Conservation (phyloP, 2,888 invertebrate species). For the Folsomia manolachei region DNA sequence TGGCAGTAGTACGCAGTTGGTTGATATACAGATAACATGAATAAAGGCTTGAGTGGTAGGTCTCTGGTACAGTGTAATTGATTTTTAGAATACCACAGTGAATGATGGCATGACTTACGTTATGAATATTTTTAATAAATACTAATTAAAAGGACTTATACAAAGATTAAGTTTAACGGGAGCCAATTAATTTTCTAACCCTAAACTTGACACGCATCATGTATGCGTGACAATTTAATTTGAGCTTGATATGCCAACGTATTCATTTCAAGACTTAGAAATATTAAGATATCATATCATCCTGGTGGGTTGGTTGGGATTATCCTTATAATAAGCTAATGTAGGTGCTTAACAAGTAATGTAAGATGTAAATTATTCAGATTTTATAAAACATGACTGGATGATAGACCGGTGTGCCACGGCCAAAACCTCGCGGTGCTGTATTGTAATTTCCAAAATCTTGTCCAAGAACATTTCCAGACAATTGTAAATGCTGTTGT, state of each 20-base stretch:
- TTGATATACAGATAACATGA: too few relatives aligned
- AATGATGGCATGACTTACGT: too few relatives aligned
- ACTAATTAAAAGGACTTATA: too few relatives aligned
- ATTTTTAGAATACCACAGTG: too few relatives aligned
- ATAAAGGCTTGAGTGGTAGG: too few relatives aligned
- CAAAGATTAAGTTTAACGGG: too few relatives aligned
- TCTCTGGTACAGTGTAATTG: too few relatives aligned
- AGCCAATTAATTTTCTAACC: not conserved
- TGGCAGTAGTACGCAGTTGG: too few relatives aligned
- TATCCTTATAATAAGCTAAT: not conserved
- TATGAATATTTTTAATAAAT: too few relatives aligned
- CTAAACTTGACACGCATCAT: not conserved
- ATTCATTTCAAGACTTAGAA: not conserved
- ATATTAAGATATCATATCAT: not conserved
- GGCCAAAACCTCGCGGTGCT: slow-evolving; percentile 78
- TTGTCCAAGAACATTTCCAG: slow-evolving; percentile 16
- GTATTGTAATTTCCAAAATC: slow-evolving; percentile 68
- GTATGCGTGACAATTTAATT: not conserved
- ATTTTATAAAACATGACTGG: slow-evolving; percentile 64
- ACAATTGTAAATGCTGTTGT: slow-evolving; percentile 6
- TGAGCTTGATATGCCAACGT: not conserved
- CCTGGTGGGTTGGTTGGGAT: not conserved
- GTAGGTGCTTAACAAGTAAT: too few relatives aligned
- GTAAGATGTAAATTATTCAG: slow-evolving; percentile 34
- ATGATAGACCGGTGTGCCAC: slow-evolving; percentile 66